A percentile compares a stretch with the other conserved stretches of the same genome.
These are phyloP conservation scores for Phoxinus dragarum DNA, from an alignment of 2,797 vertebrate species.

Conservation along the genomic window DNA sequence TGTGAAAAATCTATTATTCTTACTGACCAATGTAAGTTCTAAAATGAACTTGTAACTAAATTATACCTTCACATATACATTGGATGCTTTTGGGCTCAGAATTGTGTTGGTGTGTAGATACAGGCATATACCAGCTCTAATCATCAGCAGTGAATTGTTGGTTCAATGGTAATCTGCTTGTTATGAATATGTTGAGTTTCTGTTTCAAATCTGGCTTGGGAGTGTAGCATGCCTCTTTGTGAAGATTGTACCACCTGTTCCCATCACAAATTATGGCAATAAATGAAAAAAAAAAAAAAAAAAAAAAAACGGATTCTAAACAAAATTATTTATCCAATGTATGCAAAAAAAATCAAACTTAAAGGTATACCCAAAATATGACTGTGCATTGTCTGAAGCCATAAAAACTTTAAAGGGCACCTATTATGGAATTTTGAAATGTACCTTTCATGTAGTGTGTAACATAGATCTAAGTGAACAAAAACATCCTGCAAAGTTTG, in stretches of 20 bases:
- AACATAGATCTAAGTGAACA: too few relatives aligned
- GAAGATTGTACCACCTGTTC: not conserved
- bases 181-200: not conserved
- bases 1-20: not conserved
- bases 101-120: not conserved
- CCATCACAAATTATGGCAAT: not conserved
- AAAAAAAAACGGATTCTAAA: not conserved
- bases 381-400: slow-evolving; percentile 22
- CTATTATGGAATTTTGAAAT: too few relatives aligned
- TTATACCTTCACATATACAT: not conserved
- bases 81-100: not conserved
- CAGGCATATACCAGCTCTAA: not conserved
- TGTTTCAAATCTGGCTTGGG: not conserved
- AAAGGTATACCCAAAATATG: slow-evolving; percentile 5
- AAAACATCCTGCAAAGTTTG: too few relatives aligned
- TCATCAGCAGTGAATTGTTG: not conserved
- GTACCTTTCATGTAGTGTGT: too few relatives aligned
- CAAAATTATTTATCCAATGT: not conserved
- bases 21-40: not conserved
- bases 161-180: not conserved
- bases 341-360: not conserved
- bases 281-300: too few relatives aligned
- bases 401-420: too few relatives aligned
- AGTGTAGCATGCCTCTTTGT: not conserved
- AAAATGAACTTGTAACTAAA: not conserved